phyloP scores from a whole-genome alignment of 2,113 vertebrate genomes.

The Myocastor coypus region DNA sequence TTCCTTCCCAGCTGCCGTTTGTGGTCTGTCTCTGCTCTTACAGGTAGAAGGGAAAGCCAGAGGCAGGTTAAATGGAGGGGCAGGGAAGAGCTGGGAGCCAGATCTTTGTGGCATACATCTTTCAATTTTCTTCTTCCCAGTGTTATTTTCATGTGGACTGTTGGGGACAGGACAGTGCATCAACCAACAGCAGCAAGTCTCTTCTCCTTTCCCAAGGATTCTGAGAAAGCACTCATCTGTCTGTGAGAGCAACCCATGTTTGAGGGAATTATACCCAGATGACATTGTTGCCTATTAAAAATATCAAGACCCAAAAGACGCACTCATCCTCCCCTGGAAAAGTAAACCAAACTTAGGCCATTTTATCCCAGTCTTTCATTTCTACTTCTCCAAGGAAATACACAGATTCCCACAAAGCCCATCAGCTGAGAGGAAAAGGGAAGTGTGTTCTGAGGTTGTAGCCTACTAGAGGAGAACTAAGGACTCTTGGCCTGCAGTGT shows the following conservation, averaged over 20 bases:
- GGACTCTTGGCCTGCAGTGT: neutral
- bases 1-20: neutral
- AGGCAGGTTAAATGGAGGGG: neutral
- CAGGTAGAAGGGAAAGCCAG: conserved; percentile 2
- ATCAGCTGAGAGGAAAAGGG: neutral
- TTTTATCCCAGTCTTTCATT: neutral
- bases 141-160: conserved; percentile 1
- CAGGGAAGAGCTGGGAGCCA: neutral
- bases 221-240: neutral
- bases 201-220: neutral
- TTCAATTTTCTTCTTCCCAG: neutral
- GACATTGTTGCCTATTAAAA: conserved; percentile 3
- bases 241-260: neutral
- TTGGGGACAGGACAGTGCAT: neutral
- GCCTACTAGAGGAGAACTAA: neutral
- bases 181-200: neutral
- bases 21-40: neutral
- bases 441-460: neutral
- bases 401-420: neutral
- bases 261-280: conserved; percentile 52
- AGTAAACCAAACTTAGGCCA: neutral
- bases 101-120: neutral
- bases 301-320: neutral
- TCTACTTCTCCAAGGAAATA: neutral
- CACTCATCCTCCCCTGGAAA: neutral